Conservation (phyloP, 1,140 invertebrate species). For the Drosophila sturtevanti region DNA sequence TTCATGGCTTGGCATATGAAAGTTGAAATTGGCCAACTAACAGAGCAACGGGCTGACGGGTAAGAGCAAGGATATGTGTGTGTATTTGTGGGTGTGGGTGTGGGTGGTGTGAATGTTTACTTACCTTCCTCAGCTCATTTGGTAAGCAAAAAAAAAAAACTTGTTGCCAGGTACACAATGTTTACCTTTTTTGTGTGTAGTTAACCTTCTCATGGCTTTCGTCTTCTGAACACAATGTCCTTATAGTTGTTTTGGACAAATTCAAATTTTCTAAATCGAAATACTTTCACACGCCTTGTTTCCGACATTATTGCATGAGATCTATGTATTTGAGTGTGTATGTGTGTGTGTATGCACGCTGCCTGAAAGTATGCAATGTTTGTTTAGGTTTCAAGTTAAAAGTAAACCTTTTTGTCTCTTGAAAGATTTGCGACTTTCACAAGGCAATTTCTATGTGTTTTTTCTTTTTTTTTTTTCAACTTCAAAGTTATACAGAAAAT, state of each 20-base stretch:
- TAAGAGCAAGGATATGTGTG: too few species aligned
- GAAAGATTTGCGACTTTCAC: constrained; percentile 34
- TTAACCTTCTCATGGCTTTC: constrained; percentile 46
- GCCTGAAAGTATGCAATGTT: constrained; percentile 69
- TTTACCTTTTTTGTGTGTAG: constrained; percentile 49
- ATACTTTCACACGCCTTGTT: constrained; percentile 51
- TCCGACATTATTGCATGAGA: constrained; percentile 40
- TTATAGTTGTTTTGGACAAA: constrained; percentile 36
- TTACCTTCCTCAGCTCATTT: constrained; percentile 56
- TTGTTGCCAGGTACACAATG: constrained; percentile 66
- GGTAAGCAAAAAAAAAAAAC: constrained; percentile 75
- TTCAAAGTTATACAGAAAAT: not conserved
- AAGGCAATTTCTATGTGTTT: constrained; percentile 6
- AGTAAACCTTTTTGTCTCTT: constrained; percentile 25
- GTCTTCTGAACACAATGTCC: constrained; percentile 45
- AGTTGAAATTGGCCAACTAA: constrained; percentile 51
- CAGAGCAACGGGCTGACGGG: not conserved
- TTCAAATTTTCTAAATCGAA: constrained; percentile 76
- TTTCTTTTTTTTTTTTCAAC: too few species aligned
- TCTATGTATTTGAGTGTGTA: not conserved
- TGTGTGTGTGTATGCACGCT: constrained; percentile 47
- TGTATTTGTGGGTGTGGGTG: not conserved
- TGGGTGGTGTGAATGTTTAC: constrained; percentile 1
- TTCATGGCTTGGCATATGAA: constrained; percentile 25
- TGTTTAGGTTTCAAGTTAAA: constrained; percentile 59